Evolutionary conservation across 1,140 invertebrate genomes (phyloP), one percentile per base, ranked within the genome.

Genomic region (Hyphantria cunea): DNA sequence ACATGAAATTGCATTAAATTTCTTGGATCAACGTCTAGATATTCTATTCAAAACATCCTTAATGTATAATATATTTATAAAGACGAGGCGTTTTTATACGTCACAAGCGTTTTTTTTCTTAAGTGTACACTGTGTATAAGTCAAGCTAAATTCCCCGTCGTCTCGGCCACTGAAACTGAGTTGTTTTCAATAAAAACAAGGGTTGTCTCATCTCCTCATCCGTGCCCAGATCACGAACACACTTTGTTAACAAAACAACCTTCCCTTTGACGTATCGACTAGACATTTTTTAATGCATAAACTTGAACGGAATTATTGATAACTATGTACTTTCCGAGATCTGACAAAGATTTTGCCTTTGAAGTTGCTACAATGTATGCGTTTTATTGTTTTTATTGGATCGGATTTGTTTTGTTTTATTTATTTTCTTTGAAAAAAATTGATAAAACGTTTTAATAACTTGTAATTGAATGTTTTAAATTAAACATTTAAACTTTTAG

Each of bases 251-350:
- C 65, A 76, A 76, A 79, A 79, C 74, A 79, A 31, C 34, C 32
- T 48, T 48, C 47, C 71, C 76, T 79, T 79, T 79, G 76, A 79
- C 66, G 65, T 58, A 58, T 48, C 48, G 48, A 41, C 49, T 49
- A 64, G 69, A 63, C 45, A 64, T 70, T 79, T 78, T 79, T 79
- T 76, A 79, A 76, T 76, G 73, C 72, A 77, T 76, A 81, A 25
- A 74, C 74, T 80, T 67, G 72, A 72, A 72, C 41, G 63, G 80
- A 81, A 82, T 84, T 85, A 85, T 85, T 84, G 79, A 85, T 86
- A 73, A 68, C 74, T n/a, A 39, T 39, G 9, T 64, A 67, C 68
- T 64, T 66, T 68, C 63, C 68, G 12, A 44, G 41, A 51, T 68
- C 33, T 56, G 54, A 11, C 32, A 67, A 67, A 64, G 72, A 73